phyloP scores from a whole-genome alignment of 2,888 invertebrate genomes.

The Scaptomyza parva region DNA sequence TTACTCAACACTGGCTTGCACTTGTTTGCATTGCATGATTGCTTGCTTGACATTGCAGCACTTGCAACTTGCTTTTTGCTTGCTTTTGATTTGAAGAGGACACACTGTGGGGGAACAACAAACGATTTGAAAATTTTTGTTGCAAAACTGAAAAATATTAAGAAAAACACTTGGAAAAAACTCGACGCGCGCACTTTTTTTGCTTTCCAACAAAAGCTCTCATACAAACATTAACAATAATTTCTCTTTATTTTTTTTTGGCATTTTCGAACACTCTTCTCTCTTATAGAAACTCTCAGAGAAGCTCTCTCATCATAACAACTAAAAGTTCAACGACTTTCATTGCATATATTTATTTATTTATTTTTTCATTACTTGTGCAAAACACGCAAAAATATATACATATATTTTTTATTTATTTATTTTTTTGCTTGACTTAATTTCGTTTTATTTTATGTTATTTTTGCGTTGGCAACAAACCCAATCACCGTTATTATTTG shows the following conservation, averaged over 20 bases:
- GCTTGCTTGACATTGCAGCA: conserved; percentile 25
- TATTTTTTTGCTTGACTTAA: not conserved
- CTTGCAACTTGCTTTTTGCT: conserved; percentile 38
- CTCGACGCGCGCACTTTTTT: conserved; percentile 73
- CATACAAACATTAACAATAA: conserved; percentile 5
- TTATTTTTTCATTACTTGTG: conserved; percentile 44
- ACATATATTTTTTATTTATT: conserved; percentile 9
- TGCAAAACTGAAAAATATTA: conserved; percentile 72
- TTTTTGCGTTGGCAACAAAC: conserved; percentile 31
- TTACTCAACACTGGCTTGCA: conserved; percentile 57
- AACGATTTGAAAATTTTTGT: conserved; percentile 66
- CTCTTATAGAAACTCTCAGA: conserved; percentile 1
- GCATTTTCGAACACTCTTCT: conserved; percentile 76
- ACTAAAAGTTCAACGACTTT: conserved; percentile 69
- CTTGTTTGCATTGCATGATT: conserved; percentile 52
- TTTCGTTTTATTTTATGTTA: conserved; percentile 27
- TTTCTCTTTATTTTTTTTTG: conserved; percentile 35
- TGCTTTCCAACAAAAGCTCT: conserved; percentile 34
- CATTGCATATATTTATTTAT: conserved; percentile 34
- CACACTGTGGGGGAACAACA: conserved; percentile 64
- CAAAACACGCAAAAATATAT: conserved; percentile 32
- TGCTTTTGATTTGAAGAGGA: conserved; percentile 25
- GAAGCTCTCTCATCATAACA: conserved; percentile 19
- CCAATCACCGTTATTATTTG: conserved; percentile 5
- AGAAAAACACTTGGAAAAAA: conserved; percentile 80